These are phyloP conservation scores for Rhopalosiphum nymphaeae DNA, from an alignment of 2,888 invertebrate genomes.

Conservation along the genomic window DNA sequence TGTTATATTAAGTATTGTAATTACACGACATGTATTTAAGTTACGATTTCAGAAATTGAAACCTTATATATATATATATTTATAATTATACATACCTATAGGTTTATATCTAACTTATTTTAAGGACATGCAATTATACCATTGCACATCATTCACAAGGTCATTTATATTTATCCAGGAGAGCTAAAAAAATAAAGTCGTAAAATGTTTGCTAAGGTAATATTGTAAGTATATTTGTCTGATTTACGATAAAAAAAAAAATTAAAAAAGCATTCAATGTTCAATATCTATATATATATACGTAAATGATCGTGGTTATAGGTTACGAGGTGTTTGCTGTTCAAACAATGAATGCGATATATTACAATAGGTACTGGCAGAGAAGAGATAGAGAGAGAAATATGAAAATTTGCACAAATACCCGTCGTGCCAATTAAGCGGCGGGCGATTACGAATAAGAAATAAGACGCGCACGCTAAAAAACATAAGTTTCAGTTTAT, in stretches of 20 bases:
- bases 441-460: neutral
- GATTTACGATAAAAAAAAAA: neutral
- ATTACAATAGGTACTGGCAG: neutral
- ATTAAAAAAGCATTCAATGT: too few relatives aligned
- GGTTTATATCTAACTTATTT: too few relatives aligned
- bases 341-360: neutral
- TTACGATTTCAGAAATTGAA: too few relatives aligned
- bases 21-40: too few relatives aligned
- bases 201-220: neutral
- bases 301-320: neutral
- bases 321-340: neutral
- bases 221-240: too few relatives aligned
- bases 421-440: conserved; percentile 44
- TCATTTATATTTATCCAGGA: neutral
- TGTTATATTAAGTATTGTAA: too few relatives aligned
- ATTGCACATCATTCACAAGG: neutral
- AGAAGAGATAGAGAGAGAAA: neutral
- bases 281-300: neutral
- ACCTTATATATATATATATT: too few relatives aligned
- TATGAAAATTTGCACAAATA: conserved; percentile 6
- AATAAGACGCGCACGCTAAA: neutral
- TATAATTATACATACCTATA: too few relatives aligned
- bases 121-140: neutral
- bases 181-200: neutral
- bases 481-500: conserved; percentile 1